Base-by-base conservation (phyloP, 1,140 invertebrate species). In the Cyclina sinensis region DNA sequence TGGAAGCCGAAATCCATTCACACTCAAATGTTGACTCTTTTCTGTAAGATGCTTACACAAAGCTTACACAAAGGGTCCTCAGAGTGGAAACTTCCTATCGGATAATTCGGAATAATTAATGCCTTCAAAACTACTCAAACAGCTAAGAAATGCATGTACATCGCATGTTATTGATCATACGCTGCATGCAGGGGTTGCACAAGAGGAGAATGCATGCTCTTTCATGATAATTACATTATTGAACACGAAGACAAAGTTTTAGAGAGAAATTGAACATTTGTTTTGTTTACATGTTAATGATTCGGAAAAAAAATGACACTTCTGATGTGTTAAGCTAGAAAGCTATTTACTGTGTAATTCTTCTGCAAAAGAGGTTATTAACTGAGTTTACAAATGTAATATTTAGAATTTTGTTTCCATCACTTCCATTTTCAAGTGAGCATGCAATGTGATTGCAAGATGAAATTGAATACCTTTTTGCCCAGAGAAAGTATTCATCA, bases 151-250 rank as follows among this genome's bases (percentile, higher is more conserved):
- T 86, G 84, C 84, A 76, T 86, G 68, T 86, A 62, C 68, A 78
- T 74, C 27, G 37, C 84, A 78, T 78, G 46, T 43, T 86, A 86
- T 86, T 65, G 84, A 86, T 86, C 74, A 24, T 24, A 32, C 35
- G 35, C 48, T 46, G 74, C 74, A 78, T 78, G 74, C 74, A 78
- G 70, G 70, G 70, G 39, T 74, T 74, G 39, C 70, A 43, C 39
- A 74, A 74, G 24, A 76, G 46, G 43, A 78, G 21, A 39, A 62
- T 86, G 84, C 84, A 78, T 57, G 57, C 35, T 86, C 30, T 51
- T 86, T 35, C 84, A 57, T 54, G 84, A 65, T 86, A 86, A 86
- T 86, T 86, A 74, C 30, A 78, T 51, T 78, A 78, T 78, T 78
- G 74, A 78, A 78, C 74, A 46, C 24, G 70, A 46, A 74, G 70